Percentiles rank a stretch among this genome's conserved stretches.
phyloP scores from a whole-genome alignment of 1,140 invertebrate species.

The Bombus polaris region DNA sequence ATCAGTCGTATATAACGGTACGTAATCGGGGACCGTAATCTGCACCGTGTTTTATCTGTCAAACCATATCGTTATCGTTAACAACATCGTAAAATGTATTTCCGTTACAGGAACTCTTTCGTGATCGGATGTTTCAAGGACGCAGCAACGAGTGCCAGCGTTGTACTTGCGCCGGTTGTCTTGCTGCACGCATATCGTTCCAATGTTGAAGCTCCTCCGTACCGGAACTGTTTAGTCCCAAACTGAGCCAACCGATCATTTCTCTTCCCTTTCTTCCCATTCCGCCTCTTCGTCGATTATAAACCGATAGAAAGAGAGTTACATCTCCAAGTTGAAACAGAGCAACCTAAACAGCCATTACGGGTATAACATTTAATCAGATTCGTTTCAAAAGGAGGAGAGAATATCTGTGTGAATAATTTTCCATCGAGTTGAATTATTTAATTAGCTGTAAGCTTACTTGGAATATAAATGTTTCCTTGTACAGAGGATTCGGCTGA shows the following conservation, averaged over 20 bases:
- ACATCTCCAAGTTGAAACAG: constrained; percentile 98
- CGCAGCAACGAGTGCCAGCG: constrained; percentile 80
- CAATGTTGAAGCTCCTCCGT: constrained; percentile 96
- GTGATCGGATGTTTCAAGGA: constrained; percentile 71
- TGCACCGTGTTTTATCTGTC: constrained; percentile 10
- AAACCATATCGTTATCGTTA: constrained; percentile 30
- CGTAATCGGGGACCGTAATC: not conserved
- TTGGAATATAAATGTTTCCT: constrained; percentile 98
- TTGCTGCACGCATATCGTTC: constrained; percentile 91
- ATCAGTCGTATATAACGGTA: constrained; percentile 16
- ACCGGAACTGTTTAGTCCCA: constrained; percentile 95
- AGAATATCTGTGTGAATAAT: not conserved
- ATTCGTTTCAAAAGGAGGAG: not conserved
- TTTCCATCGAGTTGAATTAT: not conserved
- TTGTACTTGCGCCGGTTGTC: constrained; percentile 78
- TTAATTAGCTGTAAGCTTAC: constrained; percentile 78
- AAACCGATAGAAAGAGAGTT: constrained; percentile 96
- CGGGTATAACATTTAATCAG: not conserved
- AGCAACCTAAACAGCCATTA: constrained; percentile 87
- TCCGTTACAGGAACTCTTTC: constrained; percentile 56
- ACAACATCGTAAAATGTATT: constrained; percentile 15
- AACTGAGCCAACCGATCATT: constrained; percentile 97
- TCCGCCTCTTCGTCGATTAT: constrained; percentile 91
- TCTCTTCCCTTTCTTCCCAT: constrained; percentile 94
- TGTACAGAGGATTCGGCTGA: constrained; percentile 97